Evolutionary conservation across 2,888 invertebrate species (phyloP).

Genomic region (Mesoligia furuncula): DNA sequence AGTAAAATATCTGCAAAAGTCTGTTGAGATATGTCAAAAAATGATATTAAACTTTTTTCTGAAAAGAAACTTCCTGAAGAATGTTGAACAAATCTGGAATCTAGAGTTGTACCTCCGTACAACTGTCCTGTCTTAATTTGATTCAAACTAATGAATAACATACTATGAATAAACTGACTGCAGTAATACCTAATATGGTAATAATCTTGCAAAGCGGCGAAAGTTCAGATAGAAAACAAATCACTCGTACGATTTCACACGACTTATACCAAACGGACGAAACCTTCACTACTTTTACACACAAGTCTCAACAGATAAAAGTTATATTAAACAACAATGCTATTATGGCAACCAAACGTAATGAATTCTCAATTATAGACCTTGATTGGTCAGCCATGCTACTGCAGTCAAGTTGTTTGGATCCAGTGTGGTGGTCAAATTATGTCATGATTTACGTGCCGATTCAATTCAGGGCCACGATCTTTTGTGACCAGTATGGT

Average conservation of each 20-base stretch:
- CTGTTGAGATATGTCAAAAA: not conserved
- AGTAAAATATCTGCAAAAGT: not conserved
- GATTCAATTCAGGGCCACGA: slow-evolving; percentile 48
- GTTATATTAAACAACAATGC: slow-evolving; percentile 9
- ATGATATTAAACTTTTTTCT: not conserved
- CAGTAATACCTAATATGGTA: slow-evolving; percentile 54
- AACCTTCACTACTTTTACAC: slow-evolving; percentile 13
- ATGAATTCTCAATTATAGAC: slow-evolving; percentile 35
- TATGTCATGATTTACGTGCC: slow-evolving; percentile 58
- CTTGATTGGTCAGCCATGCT: slow-evolving; percentile 30
- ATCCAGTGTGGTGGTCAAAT: slow-evolving; percentile 57
- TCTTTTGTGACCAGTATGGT: slow-evolving; percentile 43
- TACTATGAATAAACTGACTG: slow-evolving; percentile 33
- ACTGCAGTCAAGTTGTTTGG: slow-evolving; percentile 29
- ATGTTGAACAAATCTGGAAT: not conserved
- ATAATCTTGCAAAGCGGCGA: slow-evolving; percentile 55
- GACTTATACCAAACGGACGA: not conserved
- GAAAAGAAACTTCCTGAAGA: not conserved
- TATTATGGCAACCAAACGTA: slow-evolving; percentile 11
- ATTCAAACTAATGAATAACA: slow-evolving; percentile 22
- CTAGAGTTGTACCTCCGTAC: not conserved
- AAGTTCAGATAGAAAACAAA: slow-evolving; percentile 60
- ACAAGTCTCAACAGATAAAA: slow-evolving; percentile 1
- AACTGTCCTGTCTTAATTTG: slow-evolving; percentile 13
- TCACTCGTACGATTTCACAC: slow-evolving; percentile 53